These are phyloP conservation scores for Sceloporus tristichus DNA, from an alignment of 2,113 vertebrate species.

Conservation along the genomic window DNA sequence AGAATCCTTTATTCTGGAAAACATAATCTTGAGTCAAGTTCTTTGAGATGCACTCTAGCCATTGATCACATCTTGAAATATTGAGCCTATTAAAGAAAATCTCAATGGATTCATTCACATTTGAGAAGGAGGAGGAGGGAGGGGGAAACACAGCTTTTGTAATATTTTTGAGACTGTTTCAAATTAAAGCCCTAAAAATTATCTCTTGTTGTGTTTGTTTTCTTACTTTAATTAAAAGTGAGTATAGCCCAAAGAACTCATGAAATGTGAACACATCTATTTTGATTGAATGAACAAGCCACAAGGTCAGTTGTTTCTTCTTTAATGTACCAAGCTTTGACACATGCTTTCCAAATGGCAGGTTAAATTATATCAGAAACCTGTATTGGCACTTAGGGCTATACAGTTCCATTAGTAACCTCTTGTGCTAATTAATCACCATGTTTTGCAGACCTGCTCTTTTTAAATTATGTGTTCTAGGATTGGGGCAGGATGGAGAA, in stretches of 20 bases:
- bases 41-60: conserved; percentile 56
- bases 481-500: no score
- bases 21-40: conserved; percentile 74
- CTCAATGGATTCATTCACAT: conserved; percentile 36
- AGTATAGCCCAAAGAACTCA: neutral
- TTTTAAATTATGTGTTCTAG: no score
- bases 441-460: no score
- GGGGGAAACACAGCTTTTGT: conserved; percentile 59
- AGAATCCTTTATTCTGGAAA: conserved; percentile 98
- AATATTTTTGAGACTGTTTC: conserved; percentile 71
- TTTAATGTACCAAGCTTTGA: neutral
- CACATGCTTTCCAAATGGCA: neutral
- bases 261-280: neutral
- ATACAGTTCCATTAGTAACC: neutral
- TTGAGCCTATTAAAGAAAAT: conserved; percentile 48
- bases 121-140: conserved; percentile 51
- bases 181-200: conserved; percentile 68
- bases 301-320: neutral
- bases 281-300: neutral
- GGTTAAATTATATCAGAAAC: neutral
- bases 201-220: conserved; percentile 4
- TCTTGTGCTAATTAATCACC: neutral
- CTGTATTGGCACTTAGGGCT: no score
- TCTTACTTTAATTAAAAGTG: conserved; percentile 17
- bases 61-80: conserved; percentile 43